These are phyloP conservation scores for Mythimna loreyi DNA, from an alignment of 2,888 invertebrate genomes.

Conservation along the genomic window DNA sequence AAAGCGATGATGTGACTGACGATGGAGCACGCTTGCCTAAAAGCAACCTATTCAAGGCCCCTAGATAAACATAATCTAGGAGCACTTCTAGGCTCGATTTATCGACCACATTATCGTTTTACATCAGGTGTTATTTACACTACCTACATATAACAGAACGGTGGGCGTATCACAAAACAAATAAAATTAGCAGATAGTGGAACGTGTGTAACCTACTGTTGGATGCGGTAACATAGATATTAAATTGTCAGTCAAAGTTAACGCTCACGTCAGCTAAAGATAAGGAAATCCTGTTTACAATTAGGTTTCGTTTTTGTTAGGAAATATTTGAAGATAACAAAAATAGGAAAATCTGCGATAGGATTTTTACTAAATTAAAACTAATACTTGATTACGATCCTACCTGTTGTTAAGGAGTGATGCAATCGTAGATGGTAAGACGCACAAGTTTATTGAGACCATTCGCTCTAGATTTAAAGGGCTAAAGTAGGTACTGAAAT, in stretches of 20 bases:
- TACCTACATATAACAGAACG: no score
- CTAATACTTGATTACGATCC: no score
- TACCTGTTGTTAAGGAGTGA: no score
- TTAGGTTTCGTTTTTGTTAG: background rate
- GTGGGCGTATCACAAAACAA: background rate
- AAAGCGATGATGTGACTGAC: no score
- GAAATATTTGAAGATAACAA: no score
- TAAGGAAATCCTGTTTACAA: constrained; percentile 17
- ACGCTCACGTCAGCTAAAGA: background rate
- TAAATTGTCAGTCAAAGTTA: constrained; percentile 26
- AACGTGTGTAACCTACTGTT: background rate
- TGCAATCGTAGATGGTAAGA: no score
- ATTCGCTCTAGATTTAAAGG: no score
- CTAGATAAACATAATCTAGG: background rate
- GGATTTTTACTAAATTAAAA: background rate
- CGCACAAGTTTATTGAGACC: no score
- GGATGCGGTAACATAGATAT: background rate
- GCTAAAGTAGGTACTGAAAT: no score
- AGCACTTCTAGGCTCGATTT: background rate
- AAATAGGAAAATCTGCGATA: no score
- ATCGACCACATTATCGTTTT: background rate
- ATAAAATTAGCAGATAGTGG: background rate
- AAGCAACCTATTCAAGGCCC: no score
- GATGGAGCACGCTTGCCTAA: no score
- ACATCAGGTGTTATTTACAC: background rate